Base-by-base conservation (phyloP, 2,888 invertebrate genomes). In the Orthonevra nobilis region DNA sequence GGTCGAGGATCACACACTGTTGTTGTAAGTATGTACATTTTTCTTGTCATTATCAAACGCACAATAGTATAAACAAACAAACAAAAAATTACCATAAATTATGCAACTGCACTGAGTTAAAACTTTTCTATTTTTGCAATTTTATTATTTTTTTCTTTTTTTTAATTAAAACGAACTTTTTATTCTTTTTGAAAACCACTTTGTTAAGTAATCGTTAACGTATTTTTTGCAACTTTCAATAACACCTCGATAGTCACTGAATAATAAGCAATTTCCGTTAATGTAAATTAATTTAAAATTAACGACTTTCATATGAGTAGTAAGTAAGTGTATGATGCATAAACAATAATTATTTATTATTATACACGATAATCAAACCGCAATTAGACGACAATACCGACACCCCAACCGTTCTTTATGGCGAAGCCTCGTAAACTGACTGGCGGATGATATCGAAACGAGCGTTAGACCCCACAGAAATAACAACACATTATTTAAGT, bases 381-480 rank as follows among this genome's bases (percentile, higher is more conserved):
- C 73, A 79, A 79, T 73, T 73, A 79, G 42, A 73, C 42, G 60
- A 68, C 38, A 50, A 68, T 50, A 46, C 68, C 73, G 72, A 68
- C 66, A 73, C 73, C 79, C 79, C 73, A 79, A 68, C 79, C 79
- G 79, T 79, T 50, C 66, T 61, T 79, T 68, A 73, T 79, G 79
- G 61, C 73, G 73, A 79, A 73, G 68, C 61, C 79, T 79, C 79
- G 73, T 79, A 61, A 79, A 79, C 79, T 79, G 79, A 79, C 79
- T 79, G 54, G 46, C 73, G 19, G 79, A 79, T 68, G 56, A 79
- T 79, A 61, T 56, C 56, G 61, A 60, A 79, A 79, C 73, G 66
- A 68, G 46, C 79, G 66, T 68, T 73, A 79, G 79, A 79, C 79
- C 73, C 79, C 79, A 79, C 73, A 73, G 73, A 79, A 75, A 79